These are phyloP conservation scores for Ailurus styani DNA, from an alignment of 2,113 vertebrate species.

Conservation along the genomic window DNA sequence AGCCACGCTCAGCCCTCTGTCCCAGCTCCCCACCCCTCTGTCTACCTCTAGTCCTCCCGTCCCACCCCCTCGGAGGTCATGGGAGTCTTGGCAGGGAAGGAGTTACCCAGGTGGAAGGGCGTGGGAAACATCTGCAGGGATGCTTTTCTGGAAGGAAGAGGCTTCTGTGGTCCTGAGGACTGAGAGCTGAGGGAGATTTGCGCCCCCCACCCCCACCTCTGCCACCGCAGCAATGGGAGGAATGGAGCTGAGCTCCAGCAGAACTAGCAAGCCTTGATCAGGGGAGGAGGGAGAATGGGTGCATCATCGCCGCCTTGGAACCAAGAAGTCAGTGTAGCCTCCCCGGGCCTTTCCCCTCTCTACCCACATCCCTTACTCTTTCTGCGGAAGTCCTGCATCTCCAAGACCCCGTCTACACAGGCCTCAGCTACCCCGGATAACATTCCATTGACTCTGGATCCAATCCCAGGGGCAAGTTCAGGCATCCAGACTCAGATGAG, in stretches of 20 bases:
- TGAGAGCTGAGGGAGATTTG: constrained; percentile 5
- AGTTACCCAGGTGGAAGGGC: background rate
- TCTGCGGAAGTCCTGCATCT: constrained; percentile 54
- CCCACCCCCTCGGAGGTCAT: background rate
- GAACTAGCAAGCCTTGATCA: background rate
- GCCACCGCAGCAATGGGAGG: background rate
- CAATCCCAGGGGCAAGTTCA: constrained; percentile 72
- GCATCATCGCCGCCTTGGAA: background rate
- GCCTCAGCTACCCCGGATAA: constrained; percentile 61
- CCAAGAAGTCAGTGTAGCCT: background rate
- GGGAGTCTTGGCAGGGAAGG: background rate
- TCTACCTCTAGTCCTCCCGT: background rate
- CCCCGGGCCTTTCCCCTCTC: background rate
- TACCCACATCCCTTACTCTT: background rate
- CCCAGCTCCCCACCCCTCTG: background rate
- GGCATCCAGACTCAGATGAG: constrained; percentile 52
- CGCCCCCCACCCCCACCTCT: background rate
- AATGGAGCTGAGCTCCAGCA: background rate
- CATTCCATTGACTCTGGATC: constrained; percentile 74
- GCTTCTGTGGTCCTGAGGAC: background rate
- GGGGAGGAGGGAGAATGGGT: background rate
- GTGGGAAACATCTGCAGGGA: background rate
- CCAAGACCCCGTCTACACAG: constrained; percentile 53
- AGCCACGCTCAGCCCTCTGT: background rate
- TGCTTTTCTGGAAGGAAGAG: background rate